Evolutionary conservation across 2,797 vertebrate genomes (phyloP), one percentile per base, ranked within the genome.

Genomic region (Lateolabrax maculatus): DNA sequence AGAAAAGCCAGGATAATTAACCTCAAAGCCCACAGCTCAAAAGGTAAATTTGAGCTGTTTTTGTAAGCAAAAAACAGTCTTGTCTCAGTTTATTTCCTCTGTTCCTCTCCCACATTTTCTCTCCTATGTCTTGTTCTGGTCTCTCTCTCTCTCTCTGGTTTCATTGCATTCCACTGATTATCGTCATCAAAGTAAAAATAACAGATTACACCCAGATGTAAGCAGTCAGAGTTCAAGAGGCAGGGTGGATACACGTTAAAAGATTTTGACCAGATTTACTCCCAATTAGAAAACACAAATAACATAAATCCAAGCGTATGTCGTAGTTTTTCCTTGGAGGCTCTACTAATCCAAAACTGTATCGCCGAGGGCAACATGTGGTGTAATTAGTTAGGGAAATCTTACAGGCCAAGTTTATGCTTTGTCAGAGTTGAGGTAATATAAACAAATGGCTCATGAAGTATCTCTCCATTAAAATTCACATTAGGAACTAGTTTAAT

Each of bases 371-470:
- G 88, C 57, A 73, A 84, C 68, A 44, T 84, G 85, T 72, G 29
- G 71, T 75, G 72, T 81, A 80, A 89, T 91, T 89, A 82, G 68
- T 84, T 31, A 27, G 49, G 77, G 66, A 76, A 71, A 72, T 67
- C 44, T 84, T 39, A 51, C 70, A 64, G 73, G 83, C 81, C 67
- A 57, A 58, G 79, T 84, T 77, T 77, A 85, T 83, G 80, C 80
- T 87, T 80, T 89, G 79, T 90, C 84, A 84, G 63, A 75, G 77
- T 71, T 88, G 70, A 89, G 73, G 85, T 91, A 90, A 90, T 85
- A 80, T 81, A 86, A 92, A 90, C 84, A 92, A 92, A 91, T 83
- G 70, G 87, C 63, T 89, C 86, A 81, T 87, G 86, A 86, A 87
- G 83, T 69, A 73, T 72, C 75, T 85, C 60, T 79, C 71, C 78